Percentiles rank a stretch among this genome's conserved stretches.
phyloP scores from a whole-genome alignment of 2,797 vertebrate genomes.

The Pygocentrus nattereri region DNA sequence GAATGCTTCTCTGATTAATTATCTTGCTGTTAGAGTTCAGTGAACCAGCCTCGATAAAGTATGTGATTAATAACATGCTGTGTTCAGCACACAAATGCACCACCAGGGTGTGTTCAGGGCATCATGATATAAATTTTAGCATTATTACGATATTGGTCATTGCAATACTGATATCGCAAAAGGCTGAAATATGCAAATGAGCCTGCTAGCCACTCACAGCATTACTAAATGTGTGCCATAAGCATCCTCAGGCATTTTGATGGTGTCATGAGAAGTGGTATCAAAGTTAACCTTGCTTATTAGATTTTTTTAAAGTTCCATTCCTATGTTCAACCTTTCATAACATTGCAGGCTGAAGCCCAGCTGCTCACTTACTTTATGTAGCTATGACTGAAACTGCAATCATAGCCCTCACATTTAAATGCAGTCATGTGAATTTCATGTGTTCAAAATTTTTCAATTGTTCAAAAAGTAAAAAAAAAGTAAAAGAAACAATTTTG shows the following conservation, averaged over 20 bases:
- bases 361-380: too few species aligned
- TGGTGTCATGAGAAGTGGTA: too few species aligned
- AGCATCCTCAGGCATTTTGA: not conserved
- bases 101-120: slow-evolving; percentile 28
- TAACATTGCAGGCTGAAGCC: too few species aligned
- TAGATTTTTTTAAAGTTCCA: too few species aligned
- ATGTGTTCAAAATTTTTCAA: too few species aligned
- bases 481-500: too few species aligned
- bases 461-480: too few species aligned
- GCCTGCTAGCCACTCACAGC: not conserved
- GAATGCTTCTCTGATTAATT: slow-evolving; percentile 36
- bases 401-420: too few species aligned
- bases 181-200: not conserved
- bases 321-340: too few species aligned
- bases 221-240: not conserved
- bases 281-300: too few species aligned
- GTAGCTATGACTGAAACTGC: too few species aligned
- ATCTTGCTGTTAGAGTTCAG: slow-evolving; percentile 29
- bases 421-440: too few species aligned
- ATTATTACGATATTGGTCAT: not conserved
- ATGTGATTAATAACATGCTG: slow-evolving; percentile 45
- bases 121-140: not conserved
- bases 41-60: slow-evolving; percentile 49
- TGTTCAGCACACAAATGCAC: slow-evolving; percentile 28
- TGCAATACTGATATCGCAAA: not conserved